Evolutionary conservation across 2,888 invertebrate genomes (phyloP), one percentile per base, ranked within the genome.

Genomic region (Conchocele bisecta): DNA sequence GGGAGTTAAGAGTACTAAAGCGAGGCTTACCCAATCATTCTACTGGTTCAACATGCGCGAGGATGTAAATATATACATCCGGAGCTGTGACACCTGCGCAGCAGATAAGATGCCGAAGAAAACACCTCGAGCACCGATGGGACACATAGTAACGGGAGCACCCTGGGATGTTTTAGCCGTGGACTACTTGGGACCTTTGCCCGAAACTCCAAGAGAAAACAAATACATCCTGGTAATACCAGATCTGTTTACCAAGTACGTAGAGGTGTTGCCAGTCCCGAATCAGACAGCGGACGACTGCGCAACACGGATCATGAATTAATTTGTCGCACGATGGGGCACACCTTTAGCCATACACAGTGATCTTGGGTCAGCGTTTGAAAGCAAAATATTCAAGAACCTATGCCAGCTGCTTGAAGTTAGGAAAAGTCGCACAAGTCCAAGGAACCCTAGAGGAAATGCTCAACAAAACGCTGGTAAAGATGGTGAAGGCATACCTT

Each of bases 81-180:
- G 24, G 28, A 4, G 33, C 13, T 70, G 69, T 51, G 53, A 58
- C 24, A 41, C 17, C 15, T 73, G 71, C 68, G 63, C 53, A 11
- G 29, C 39, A 20, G 53, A 37, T 17, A 75, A 78, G 44, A 39
- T 22, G 6, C 57, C 63, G 9, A 2, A 20, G 15, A 60, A 57
- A 22, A 26, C 41, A 37, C 46, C 59, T 1, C 42, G 20, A 28
- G 66, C 70, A 26, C 61, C 57, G n/a, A n/a, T 60, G 39, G 50
- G 65, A 11, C 4, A 98, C 97, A 88, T 95, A 95, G 24, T 97
- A 95, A 92, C 98, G 97, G 86, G 95, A 94, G 15, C 44, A 13
- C 65, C 74, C 17, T 29, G 71, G 46, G 68, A 73, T 42, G 20
- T 41, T 1, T 2, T 73, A 7, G 65, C 69, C 6, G 31, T 50